Base-by-base conservation (phyloP, 2,113 vertebrate species). In the Carettochelys insculpta region DNA sequence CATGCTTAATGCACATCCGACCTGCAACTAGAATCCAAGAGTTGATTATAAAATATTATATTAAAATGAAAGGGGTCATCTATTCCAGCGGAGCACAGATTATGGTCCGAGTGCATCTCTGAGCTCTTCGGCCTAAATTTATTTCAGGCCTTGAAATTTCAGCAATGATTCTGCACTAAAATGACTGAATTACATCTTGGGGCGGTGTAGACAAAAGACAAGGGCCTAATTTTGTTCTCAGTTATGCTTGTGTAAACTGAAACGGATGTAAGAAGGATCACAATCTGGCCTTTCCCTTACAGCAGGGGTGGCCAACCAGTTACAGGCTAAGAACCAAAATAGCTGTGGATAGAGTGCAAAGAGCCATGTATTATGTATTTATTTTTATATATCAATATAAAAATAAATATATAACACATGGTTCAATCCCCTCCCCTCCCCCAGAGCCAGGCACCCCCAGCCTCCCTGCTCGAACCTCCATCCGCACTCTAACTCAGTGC, bases 1-100 rank as follows among this genome's bases (percentile, higher is more conserved):
- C 2, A 0, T 3, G 54, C 84, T 79, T 54, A 24, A 78, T 11
- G 13, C 12, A 31, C 1, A 13, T 51, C 61, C 47, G 47, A 9
- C 53, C 79, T 29, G 12, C 19, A 4, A 14, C 2, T 13, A 20
- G 14, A 43, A 2, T 22, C 52, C 71, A 25, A 2, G 20, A 79
- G 2, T 0, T 2, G 19, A 80, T 78, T 83, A 52, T 76, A 19
- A 71, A 84, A 48, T 13, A 3, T 3, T 31, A 11, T 50, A 75
- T 56, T 90, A 77, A 27, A 51, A 61, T 31, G 0, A 65, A 31
- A 29, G 2, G n/a, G 34, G 52, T 41, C 25, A 4, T 50, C 13
- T 27, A 38, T 68, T 38, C n/a, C 19, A 38, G 38, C 29, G 68
- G 20, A 48, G 4, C 65, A 0, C 9, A 43, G 51, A 34, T 29